Conservation (phyloP, 2,113 vertebrate genomes). For the Copsychus sechellarum region DNA sequence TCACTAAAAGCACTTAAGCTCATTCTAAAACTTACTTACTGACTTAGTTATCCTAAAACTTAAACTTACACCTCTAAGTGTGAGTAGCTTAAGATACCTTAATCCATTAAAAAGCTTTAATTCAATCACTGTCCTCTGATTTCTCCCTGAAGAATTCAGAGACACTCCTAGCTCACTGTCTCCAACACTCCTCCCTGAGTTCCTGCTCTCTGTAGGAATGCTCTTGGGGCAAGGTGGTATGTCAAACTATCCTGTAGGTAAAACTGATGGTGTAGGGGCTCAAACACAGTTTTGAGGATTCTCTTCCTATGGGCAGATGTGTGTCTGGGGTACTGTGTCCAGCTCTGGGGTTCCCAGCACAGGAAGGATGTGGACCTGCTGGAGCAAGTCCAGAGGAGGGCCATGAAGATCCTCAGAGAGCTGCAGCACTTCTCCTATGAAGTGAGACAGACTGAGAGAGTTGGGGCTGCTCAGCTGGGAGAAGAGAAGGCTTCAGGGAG, state of each 20-base stretch:
- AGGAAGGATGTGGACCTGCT: neutral
- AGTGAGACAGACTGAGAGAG: neutral
- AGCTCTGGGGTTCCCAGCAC: neutral
- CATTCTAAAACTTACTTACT: no score
- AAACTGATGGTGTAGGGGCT: neutral
- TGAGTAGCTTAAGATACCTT: no score
- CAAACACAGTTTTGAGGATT: neutral
- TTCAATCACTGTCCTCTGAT: no score
- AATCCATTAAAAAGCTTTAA: no score
- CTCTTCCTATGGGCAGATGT: neutral
- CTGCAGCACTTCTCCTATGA: neutral
- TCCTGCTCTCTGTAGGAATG: neutral
- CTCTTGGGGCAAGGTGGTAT: neutral
- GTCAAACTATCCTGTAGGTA: neutral
- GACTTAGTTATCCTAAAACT: no score
- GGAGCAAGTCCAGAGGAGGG: neutral
- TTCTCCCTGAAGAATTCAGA: no score
- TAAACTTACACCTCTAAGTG: no score
- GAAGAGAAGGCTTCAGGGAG: neutral
- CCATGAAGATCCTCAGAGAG: neutral
- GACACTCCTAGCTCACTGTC: no score
- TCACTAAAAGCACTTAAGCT: no score
- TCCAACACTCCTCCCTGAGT: neutral
- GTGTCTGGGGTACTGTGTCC: neutral
- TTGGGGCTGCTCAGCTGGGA: neutral